phyloP scores from a whole-genome alignment of 53 echinoderm and acorn worm genomes.

The Mesocentrotus franciscanus region DNA sequence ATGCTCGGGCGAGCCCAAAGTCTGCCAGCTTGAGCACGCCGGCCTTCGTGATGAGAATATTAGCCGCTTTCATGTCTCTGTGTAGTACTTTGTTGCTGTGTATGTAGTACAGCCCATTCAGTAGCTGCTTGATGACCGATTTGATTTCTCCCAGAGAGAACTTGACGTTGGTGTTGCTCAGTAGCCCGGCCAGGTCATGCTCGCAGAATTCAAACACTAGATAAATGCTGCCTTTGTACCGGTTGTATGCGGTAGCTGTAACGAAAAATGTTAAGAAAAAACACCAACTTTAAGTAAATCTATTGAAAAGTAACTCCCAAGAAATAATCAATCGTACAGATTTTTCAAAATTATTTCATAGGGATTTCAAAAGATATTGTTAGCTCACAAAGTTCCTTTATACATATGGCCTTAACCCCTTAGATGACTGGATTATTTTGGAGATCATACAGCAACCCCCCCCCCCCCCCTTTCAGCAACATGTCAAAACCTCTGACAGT shows the following conservation, averaged over 20 bases:
- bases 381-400: too few species aligned
- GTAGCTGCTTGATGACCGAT: conserved; percentile 87
- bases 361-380: too few species aligned
- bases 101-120: conserved; percentile 93
- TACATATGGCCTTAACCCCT: too few species aligned
- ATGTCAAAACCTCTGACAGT: too few species aligned
- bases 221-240: conserved; percentile 95
- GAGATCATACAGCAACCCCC: too few species aligned
- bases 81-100: conserved; percentile 93
- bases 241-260: conserved; percentile 90
- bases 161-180: conserved; percentile 91
- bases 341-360: neutral
- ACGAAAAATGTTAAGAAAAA: neutral
- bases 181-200: conserved; percentile 97
- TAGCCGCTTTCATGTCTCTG: conserved; percentile 98
- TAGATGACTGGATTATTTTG: too few species aligned
- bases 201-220: conserved; percentile 99
- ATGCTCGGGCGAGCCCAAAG: conserved; percentile 94
- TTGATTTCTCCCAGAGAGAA: conserved; percentile 96
- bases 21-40: conserved; percentile 90
- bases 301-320: too few species aligned
- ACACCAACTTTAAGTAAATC: neutral
- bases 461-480: too few species aligned
- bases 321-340: too few species aligned
- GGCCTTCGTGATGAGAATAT: conserved; percentile 93